Conservation (phyloP, 2,113 vertebrate genomes). For the Plotosus lineatus region DNA sequence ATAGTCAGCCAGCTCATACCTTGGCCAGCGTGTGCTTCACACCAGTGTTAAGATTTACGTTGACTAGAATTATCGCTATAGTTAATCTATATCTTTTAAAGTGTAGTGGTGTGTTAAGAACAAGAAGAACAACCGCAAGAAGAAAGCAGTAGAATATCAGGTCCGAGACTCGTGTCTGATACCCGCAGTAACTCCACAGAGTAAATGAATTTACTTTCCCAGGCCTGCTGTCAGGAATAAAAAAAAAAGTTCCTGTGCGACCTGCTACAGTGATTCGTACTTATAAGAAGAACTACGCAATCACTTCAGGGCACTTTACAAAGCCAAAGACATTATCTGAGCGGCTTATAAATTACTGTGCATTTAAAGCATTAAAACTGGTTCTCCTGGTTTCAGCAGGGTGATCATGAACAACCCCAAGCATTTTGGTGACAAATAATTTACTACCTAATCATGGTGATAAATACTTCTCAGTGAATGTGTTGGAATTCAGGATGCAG, state of each 20-base stretch:
- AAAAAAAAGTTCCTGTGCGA: constrained; percentile 5
- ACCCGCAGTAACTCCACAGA: neutral
- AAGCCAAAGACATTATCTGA: neutral
- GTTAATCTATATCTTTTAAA: no score
- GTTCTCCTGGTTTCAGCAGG: constrained; percentile 36
- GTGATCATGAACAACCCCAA: constrained; percentile 8
- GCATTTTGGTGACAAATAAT: neutral
- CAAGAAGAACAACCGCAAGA: neutral
- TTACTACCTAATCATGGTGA: neutral
- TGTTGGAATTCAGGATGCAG: neutral
- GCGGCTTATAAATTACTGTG: constrained; percentile 3
- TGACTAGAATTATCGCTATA: no score
- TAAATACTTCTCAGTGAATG: neutral
- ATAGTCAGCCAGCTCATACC: neutral
- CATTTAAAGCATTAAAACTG: constrained; percentile 22
- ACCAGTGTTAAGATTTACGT: neutral
- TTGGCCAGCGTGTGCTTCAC: neutral
- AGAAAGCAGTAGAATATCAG: constrained; percentile 3
- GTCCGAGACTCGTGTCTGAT: neutral
- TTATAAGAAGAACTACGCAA: neutral
- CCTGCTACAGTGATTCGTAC: neutral
- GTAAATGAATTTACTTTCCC: constrained; percentile 12
- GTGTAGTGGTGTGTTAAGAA: no score
- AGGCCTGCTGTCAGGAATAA: neutral
- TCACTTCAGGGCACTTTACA: constrained; percentile 1